phyloP scores from a whole-genome alignment of 1,140 invertebrate genomes.

The Listronotus oregonensis region DNA sequence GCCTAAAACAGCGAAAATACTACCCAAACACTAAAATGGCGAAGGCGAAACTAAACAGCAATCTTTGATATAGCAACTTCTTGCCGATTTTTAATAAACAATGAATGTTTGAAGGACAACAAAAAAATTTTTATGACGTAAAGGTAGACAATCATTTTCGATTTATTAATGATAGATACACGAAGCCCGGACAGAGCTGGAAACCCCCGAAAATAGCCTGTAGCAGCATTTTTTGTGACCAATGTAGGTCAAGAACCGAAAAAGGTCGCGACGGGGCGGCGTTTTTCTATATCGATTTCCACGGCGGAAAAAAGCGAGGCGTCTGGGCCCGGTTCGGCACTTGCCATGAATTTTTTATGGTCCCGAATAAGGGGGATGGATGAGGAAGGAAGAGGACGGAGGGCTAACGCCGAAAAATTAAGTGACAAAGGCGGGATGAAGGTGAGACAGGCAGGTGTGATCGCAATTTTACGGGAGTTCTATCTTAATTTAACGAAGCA shows the following conservation, averaged over 20 bases:
- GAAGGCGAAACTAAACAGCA: too few species aligned
- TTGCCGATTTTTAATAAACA: too few species aligned
- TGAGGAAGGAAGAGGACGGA: not conserved
- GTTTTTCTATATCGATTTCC: constrained; percentile 38
- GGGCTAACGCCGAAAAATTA: constrained; percentile 15
- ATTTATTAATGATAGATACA: too few species aligned
- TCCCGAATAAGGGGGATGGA: constrained; percentile 7
- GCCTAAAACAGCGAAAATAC: too few species aligned
- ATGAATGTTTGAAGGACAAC: too few species aligned
- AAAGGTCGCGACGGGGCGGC: constrained; percentile 24
- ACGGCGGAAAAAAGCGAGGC: constrained; percentile 32
- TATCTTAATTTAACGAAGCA: too few species aligned
- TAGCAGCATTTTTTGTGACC: not conserved
- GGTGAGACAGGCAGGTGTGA: constrained; percentile 19
- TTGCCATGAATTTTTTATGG: constrained; percentile 34
- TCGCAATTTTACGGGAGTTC: too few species aligned
- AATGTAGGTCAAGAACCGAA: constrained; percentile 35
- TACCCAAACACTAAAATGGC: too few species aligned
- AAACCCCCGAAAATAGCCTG: not conserved
- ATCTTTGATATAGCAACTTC: too few species aligned
- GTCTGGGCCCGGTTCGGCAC: constrained; percentile 28
- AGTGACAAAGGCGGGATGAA: constrained; percentile 15
- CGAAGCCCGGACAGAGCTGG: not conserved
- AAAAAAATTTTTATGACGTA: too few species aligned
- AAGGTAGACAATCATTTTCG: too few species aligned